These are phyloP conservation scores for Aethes cnicana DNA, from an alignment of 2,888 invertebrate species.

Conservation along the genomic window DNA sequence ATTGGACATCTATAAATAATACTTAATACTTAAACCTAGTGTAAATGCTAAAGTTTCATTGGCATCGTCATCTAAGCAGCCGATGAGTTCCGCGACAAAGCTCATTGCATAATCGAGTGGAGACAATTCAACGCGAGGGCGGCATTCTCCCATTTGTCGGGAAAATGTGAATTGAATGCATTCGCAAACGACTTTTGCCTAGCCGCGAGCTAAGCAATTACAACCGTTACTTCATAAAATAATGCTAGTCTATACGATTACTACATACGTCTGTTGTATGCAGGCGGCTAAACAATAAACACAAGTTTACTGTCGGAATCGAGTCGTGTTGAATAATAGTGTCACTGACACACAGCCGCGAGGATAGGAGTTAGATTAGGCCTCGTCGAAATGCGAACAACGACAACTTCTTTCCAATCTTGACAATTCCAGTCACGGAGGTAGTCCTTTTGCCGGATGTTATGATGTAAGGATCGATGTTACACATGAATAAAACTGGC, in stretches of 20 bases:
- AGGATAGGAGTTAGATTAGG: constrained; percentile 2
- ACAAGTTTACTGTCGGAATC: constrained; percentile 40
- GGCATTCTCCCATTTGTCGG: constrained; percentile 7
- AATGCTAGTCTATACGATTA: constrained; percentile 2
- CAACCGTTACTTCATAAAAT: background rate
- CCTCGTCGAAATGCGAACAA: background rate
- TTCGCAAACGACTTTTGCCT: constrained; percentile 6
- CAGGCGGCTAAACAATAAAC: constrained; percentile 43
- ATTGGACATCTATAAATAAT: too few relatives aligned
- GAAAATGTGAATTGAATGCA: constrained; percentile 4
- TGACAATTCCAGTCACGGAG: constrained; percentile 18
- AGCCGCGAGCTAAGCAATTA: background rate
- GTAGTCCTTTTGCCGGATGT: constrained; percentile 16
- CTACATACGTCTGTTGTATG: background rate
- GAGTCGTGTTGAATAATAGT: constrained; percentile 43
- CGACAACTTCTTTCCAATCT: constrained; percentile 9
- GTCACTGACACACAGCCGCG: constrained; percentile 34
- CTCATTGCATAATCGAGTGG: constrained; percentile 8
- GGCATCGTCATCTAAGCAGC: background rate
- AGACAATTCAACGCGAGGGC: constrained; percentile 2
- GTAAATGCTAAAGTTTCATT: background rate
- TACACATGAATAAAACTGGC: too few relatives aligned
- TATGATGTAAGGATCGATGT: constrained; percentile 17
- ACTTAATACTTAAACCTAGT: too few relatives aligned
- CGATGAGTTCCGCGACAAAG: background rate